Evolutionary conservation across 2,888 invertebrate genomes (phyloP).

Genomic region (Agrotis exclamationis): DNA sequence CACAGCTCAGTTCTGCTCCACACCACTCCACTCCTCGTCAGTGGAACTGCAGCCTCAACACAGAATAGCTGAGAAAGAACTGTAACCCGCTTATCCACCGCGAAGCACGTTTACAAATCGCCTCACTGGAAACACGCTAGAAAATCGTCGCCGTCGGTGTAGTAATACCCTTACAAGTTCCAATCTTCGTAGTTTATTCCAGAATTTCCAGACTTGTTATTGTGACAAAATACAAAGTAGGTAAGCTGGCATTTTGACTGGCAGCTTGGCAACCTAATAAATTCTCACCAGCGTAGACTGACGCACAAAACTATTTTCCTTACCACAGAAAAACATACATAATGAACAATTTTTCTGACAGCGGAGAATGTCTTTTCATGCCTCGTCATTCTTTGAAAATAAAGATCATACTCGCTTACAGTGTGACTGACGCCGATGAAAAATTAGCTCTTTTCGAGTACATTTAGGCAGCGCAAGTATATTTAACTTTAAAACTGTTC

Average conservation of each 20-base stretch:
- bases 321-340: not conserved
- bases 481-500: constrained; percentile 37
- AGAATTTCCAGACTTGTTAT: not conserved
- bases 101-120: not conserved
- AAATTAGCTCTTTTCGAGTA: constrained; percentile 32
- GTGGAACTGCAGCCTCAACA: too few species aligned
- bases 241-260: not conserved
- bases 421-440: constrained; percentile 17
- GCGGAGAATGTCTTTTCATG: not conserved
- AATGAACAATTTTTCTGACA: not conserved
- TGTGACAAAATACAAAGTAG: constrained; percentile 1
- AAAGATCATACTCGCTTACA: constrained; percentile 28
- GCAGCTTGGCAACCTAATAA: not conserved
- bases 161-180: not conserved
- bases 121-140: not conserved
- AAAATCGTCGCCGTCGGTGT: not conserved
- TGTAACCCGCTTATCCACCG: not conserved
- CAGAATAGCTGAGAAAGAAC: too few species aligned
- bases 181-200: not conserved
- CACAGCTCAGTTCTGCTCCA: too few species aligned
- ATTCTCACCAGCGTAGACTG: not conserved
- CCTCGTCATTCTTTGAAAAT: not conserved
- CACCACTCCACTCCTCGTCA: too few species aligned
- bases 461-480: constrained; percentile 30
- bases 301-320: not conserved